Percentiles rank a stretch among this genome's conserved stretches.
Evolutionary conservation across 2,888 invertebrate species (phyloP).

Genomic region (Drosophila parthenogenetica): DNA sequence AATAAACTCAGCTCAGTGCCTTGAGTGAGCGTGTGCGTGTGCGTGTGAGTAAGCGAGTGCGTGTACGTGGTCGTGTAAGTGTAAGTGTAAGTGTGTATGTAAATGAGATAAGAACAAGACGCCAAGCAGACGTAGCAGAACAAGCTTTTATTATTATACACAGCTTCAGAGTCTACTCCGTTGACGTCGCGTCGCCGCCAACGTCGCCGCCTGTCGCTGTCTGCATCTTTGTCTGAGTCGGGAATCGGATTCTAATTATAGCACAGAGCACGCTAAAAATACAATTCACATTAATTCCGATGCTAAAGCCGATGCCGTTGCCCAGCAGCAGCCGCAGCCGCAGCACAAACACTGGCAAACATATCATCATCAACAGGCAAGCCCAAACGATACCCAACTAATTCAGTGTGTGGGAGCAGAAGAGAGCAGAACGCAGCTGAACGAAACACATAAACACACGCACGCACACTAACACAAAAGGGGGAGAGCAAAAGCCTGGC

Average conservation of each 20-base stretch:
- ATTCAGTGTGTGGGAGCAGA: slow-evolving; percentile 8
- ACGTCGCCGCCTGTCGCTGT: slow-evolving; percentile 2
- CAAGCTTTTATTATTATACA: background rate
- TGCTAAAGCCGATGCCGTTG: slow-evolving; percentile 23
- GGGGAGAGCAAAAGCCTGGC: slow-evolving; percentile 9
- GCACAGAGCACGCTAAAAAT: slow-evolving; percentile 65
- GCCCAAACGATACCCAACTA: slow-evolving; percentile 25
- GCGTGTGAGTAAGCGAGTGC: background rate
- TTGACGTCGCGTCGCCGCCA: slow-evolving; percentile 7
- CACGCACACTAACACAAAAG: slow-evolving; percentile 4
- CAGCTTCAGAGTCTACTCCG: slow-evolving; percentile 4
- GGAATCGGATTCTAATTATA: slow-evolving; percentile 63
- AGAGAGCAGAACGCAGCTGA: slow-evolving; percentile 3
- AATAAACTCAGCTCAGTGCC: slow-evolving; percentile 47
- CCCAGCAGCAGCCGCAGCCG: slow-evolving; percentile 25
- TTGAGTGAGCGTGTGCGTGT: slow-evolving; percentile 23
- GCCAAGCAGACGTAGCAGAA: slow-evolving; percentile 37
- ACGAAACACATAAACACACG: slow-evolving; percentile 2
- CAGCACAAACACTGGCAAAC: slow-evolving; percentile 67
- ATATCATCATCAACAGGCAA: slow-evolving; percentile 44
- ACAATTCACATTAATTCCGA: slow-evolving; percentile 48
- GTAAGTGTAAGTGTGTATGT: background rate
- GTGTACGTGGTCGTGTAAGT: background rate
- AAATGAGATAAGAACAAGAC: slow-evolving; percentile 53
- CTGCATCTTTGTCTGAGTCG: slow-evolving; percentile 24